Base-by-base conservation (phyloP, 92 coral and sea anemone species). In the Siderastrea radians region DNA sequence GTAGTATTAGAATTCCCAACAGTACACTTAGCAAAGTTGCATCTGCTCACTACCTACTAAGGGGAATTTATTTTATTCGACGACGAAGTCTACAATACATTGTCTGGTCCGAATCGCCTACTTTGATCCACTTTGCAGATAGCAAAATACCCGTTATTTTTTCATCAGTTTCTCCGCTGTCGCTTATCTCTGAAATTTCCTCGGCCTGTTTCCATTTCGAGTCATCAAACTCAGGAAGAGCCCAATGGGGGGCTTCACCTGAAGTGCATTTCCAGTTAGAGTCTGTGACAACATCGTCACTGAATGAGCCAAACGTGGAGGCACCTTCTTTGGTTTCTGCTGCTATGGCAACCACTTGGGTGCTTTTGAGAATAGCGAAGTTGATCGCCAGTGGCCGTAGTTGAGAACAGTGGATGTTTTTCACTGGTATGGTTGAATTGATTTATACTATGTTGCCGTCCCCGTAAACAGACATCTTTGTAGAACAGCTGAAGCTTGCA, bases 231-330 rank as follows among this genome's bases (percentile, higher is more conserved):
- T 4, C 70, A n/a, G 82, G 54, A 43, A 6, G 13, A 26, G 15
- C 7, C 82, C 82, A 77, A 1, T 44, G 1, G 4, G 5, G 44
- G 12, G 4, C 5, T 12, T 11, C 16, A 45, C 5, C 0, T 45
- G 82, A 58, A 38, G 43, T 59, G 12, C 82, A 77, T 8, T 58
- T 77, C 82, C 82, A 77, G 44, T 16, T 77, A 12, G 82, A 59
- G 69, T 60, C 43, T 60, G 82, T 77, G 44, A 77, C 82, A 13
- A 58, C 53, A 16, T 57, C 82, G 15, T 77, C 82, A 77, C 44
- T 77, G 2, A 77, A 77, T 47, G 82, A 77, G 46, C 82, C 82
- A 47, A 77, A 13, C 38, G 16, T 38, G 7, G 82, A 53, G 3
- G 0, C 1, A 15, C n/a, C 17, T 17, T 0, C 2, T 8, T 6